Base-by-base conservation (phyloP, 2,113 vertebrate species). In the Cyphomyrus discorhynchus region DNA sequence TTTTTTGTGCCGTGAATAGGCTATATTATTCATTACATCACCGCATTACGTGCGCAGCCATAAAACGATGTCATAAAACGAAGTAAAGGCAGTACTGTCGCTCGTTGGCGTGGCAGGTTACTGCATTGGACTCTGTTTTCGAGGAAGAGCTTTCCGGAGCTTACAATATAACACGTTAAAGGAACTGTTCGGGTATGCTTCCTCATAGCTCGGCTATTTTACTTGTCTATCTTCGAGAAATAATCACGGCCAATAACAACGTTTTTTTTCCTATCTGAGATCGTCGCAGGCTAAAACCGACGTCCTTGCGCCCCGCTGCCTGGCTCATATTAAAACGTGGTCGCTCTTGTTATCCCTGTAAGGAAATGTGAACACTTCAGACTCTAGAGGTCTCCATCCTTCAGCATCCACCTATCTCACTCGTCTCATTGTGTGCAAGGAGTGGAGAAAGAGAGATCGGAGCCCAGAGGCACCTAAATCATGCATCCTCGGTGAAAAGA, bases 351-450 rank as follows among this genome's bases (percentile, higher is more conserved):
- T 86, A 47, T 93, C 92, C 87, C 91, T 90, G 89, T 80, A 83
- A 89, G 89, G 58, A 77, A 86, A 90, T 80, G 62, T 91, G 91
- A 95, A 92, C 95, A 93, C 92, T 95, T 95, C 92, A 92, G 94
- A 96, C 96, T 96, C 94, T 96, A 96, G 96, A 95, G 96, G 95
- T 96, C 96, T 95, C 95, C 96, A 95, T 96, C 95, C 95, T 95
- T 95, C 95, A 94, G 93, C 94, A 95, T 95, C 94, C 94, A 93
- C 90, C 91, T 88, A 62, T 90, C 89, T 91, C 93, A 90, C 92
- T 80, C 80, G 39, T 90, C 90, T 91, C 93, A 94, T 85, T 94
- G 93, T 95, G 93, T 94, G 94, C 94, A 91, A 93, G 85, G 86
- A 92, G 91, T 93, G 94, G 93, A 91, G 93, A 92, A 90, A 89